These are phyloP conservation scores for Ammospiza nelsoni DNA, from an alignment of 2,113 vertebrate species.

Conservation along the genomic window DNA sequence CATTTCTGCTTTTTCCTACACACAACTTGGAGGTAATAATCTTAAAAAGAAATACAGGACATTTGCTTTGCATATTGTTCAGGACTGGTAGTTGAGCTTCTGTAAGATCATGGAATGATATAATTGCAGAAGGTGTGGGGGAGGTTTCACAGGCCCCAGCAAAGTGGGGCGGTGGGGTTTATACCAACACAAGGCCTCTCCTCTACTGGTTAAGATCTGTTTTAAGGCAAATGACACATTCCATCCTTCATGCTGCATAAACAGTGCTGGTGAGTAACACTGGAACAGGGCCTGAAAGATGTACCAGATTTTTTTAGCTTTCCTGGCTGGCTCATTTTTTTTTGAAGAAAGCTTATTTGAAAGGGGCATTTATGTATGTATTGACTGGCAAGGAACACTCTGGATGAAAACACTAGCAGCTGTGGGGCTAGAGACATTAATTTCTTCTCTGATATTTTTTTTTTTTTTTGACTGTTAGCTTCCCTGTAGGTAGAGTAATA, in stretches of 20 bases:
- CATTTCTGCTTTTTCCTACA: not conserved
- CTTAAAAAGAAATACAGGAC: not conserved
- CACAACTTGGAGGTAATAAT: not conserved
- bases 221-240: not conserved
- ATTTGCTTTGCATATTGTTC: accelerated
- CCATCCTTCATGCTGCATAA: not conserved
- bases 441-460: not conserved
- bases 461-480: not conserved
- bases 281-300: not conserved
- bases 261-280: not conserved
- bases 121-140: not conserved
- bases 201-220: not conserved
- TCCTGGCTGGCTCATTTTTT: not conserved
- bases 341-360: not conserved
- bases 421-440: not conserved
- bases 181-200: not conserved
- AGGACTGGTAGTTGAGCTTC: not conserved
- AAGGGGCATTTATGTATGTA: not conserved
- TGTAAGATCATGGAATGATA: not conserved
- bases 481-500: not conserved
- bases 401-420: not conserved
- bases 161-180: not conserved
- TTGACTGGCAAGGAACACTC: not conserved
- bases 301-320: not conserved
- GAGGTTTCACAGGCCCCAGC: not conserved